Percentiles rank a stretch among this genome's conserved stretches.
Conservation (phyloP, 2,888 invertebrate genomes). For the Aphidoletes aphidimyza region DNA sequence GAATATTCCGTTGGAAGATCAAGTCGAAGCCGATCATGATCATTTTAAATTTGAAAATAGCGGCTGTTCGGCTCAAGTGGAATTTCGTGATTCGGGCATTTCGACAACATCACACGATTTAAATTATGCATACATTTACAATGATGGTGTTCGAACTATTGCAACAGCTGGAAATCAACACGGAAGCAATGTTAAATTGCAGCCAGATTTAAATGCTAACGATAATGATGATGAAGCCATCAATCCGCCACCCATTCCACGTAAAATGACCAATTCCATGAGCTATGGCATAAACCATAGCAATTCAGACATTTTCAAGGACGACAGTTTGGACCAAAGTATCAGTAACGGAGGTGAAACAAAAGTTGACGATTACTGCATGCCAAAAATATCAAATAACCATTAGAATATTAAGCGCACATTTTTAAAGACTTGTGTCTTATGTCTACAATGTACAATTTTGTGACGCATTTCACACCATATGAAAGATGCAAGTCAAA, state of each 20-base stretch:
- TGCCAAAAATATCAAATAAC: conserved; percentile 23
- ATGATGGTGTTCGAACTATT: conserved; percentile 58
- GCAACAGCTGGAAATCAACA: conserved; percentile 55
- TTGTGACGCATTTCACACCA: no score
- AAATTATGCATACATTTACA: conserved; percentile 62
- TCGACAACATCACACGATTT: conserved; percentile 66
- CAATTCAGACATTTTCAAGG: neutral
- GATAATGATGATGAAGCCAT: conserved; percentile 38
- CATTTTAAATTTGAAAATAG: conserved; percentile 57
- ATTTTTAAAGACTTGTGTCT: no score
- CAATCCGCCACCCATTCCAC: conserved; percentile 64
- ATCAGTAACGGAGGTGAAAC: neutral
- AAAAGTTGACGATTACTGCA: neutral
- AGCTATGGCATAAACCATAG: conserved; percentile 10
- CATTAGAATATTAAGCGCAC: neutral
- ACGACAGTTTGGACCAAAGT: neutral
- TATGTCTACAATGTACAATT: neutral
- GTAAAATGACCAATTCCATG: conserved; percentile 60
- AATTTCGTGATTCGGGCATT: conserved; percentile 66
- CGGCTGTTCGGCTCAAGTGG: conserved; percentile 61
- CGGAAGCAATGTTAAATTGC: conserved; percentile 56
- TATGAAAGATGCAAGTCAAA: no score
- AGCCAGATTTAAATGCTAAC: conserved; percentile 55
- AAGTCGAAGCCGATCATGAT: conserved; percentile 63
- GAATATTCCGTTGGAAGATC: conserved; percentile 68